Evolutionary conservation across 1,140 invertebrate genomes (phyloP), one percentile per base, ranked within the genome.

Genomic region (Bombus sylvicola): DNA sequence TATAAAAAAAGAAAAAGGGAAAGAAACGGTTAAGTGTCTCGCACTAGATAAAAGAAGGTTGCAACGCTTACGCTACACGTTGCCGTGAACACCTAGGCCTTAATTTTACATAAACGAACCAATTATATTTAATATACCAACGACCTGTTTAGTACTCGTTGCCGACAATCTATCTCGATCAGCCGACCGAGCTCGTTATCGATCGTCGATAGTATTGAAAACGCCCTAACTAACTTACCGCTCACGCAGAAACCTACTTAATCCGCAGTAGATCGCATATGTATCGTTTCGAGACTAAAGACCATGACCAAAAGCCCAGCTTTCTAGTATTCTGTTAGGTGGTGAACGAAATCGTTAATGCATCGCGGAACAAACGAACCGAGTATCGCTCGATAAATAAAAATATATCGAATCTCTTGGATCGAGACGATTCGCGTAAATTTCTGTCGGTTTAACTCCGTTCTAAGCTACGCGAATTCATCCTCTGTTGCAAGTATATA

Each of bases 211-310:
- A 47, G 47, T 68, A 88, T 76, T 80, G 69, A 62, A 81, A 80
- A 75, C 83, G 37, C 88, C 85, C 89, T 90, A 91, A 81, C 90
- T 91, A 91, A 88, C 77, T 89, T 89, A 89, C 71, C 83, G n/a
- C 34, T 71, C 57, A 4, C 43, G 80, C 59, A 57, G 78, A 77
- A 41, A 47, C 39, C 87, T 90, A 77, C 18, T 34, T 86, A 15
- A 18, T 77, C 73, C 78, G 34, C 53, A 34, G 66, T 74, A 66
- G 59, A 85, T 88, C 34, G 47, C 62, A n/a, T 25, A 81, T 66
- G 34, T 53, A 64, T 73, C 10, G 37, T 59, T 80, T 88, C 75
- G 71, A 84, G 43, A 43, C 41, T 77, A 43, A 74, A 85, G 31
- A 41, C 1, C 47, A 5, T 57, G 25, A 18, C 1, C 10, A 68